Base-by-base conservation (phyloP, 2,797 vertebrate genomes). In the Tokudaia muenninki region DNA sequence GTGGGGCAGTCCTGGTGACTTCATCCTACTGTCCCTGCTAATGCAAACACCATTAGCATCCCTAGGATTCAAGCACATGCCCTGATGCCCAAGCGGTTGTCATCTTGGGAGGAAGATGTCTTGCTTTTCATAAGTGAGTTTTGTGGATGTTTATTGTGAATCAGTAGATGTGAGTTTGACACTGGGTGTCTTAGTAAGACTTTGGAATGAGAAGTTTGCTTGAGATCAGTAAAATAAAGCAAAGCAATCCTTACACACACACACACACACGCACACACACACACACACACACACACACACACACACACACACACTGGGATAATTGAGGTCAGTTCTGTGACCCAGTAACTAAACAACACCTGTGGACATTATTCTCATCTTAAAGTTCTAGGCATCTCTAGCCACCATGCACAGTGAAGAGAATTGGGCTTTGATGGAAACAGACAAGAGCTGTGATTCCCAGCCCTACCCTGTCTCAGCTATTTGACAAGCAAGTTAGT, bases 41-140 rank as follows among this genome's bases (percentile, higher is more conserved):
- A 88, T 67, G 41, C 12, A 94, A 59, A 11, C 41, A 17, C 61
- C 47, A 14, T 82, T 79, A 59, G 88, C 47, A 14, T 63, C 81
- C 17, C 63, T 96, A 77, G 77, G 31, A 90, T 37, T 84, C 80
- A 96, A 95, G 52, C 34, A 87, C 57, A 87, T 95, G 70, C 19
- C 67, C 37, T 17, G 14, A 91, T 80, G 84, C 61, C 77, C 72
- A 47, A 59, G 31, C 77, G 6, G 21, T 77, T 55, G 44, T 61
- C 16, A 44, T 90, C 65, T 47, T 83, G 17, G 14, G 59, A 65
- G 47, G 41, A 63, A 86, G 26, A 34, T 57, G 34, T 29, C 13
- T 57, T 65, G 67, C 26, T 90, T 97, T 97, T 50, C 16, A 1
- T 89, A 82, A 79, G 29, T 61, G 78, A 8, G 47, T 29, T 77